Base-by-base conservation (phyloP, 2,113 vertebrate genomes). In the Cepphus grylle region DNA sequence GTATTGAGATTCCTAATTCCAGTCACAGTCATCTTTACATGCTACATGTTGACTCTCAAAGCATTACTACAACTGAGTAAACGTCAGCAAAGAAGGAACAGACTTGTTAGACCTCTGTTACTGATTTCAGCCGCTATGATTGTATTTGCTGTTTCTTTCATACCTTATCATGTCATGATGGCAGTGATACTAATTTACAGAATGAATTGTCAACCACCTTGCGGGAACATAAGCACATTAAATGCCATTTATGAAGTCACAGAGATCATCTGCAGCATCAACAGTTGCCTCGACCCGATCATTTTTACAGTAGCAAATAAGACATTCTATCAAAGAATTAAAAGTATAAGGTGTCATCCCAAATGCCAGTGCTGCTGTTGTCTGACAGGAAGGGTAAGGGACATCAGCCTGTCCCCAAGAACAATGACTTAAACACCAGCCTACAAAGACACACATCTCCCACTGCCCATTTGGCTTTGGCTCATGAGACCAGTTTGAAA, bases 221-320 rank as follows among this genome's bases (percentile, higher is more conserved):
- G 90, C 34, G 93, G 81, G 8, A 98, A 98, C 67, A 50, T 88
- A 55, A 85, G 40, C 11, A 83, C 88, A 32, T 91, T 99, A 81
- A 95, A 67, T 38, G 90, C 59, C 42, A 87, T 97, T 88, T 98
- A 97, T 73, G 94, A 98, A 96, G 93, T 98, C 74, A 98, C 98
- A 50, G 98, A 98, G 95, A 98, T 98, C 34, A 86, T 98, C 49
- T 98, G 98, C 89, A 97, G 97, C 73, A 91, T 98, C 47, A 98
- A 98, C 73, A 98, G 98, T 86, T 98, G 98, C 73, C 97, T 99
- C 81, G 98, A 99, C 88, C 98, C 98, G 8, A 71, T 98, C 30
- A 98, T 99, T 83, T 99, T 99, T 82, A 98, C 98, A 5, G 27
- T 98, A 86, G 98, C 98, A 42, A 98, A 97, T 80, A 98, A 98